Percentiles rank a stretch among this genome's conserved stretches.
Conservation (phyloP, 2,888 invertebrate species). For the Sussaba pulchella region DNA sequence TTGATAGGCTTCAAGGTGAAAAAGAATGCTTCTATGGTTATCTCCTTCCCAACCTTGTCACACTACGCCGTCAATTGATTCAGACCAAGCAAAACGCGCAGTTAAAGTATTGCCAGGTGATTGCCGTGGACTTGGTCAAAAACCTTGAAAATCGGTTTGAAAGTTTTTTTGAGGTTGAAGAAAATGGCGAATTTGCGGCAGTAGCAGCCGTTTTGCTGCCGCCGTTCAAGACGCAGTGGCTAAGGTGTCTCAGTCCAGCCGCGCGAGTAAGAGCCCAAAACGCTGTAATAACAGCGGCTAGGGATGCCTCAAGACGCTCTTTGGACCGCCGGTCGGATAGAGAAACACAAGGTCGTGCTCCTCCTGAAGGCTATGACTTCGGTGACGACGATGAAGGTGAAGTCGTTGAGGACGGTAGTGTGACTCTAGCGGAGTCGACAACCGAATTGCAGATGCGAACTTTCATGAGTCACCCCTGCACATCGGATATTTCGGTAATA, state of each 20-base stretch:
- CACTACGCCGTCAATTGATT: slow-evolving; percentile 4
- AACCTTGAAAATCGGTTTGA: slow-evolving; percentile 8
- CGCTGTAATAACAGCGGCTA: slow-evolving; percentile 7
- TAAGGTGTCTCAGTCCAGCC: background rate
- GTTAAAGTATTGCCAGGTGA: slow-evolving; percentile 19
- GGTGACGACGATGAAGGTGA: slow-evolving; percentile 4
- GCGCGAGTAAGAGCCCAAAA: slow-evolving; percentile 6
- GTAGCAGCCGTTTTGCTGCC: slow-evolving; percentile 21
- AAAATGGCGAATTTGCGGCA: slow-evolving; percentile 18
- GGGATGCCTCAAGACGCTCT: background rate
- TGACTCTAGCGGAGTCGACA: background rate
- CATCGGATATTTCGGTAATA: slow-evolving; percentile 3
- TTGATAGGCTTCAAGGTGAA: slow-evolving; percentile 14
- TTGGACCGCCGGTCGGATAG: background rate
- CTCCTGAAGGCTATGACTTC: slow-evolving; percentile 1
- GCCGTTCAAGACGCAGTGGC: slow-evolving; percentile 22
- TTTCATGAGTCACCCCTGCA: slow-evolving; percentile 15
- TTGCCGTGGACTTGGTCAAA: slow-evolving; percentile 3
- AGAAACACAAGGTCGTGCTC: background rate
- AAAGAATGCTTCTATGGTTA: slow-evolving; percentile 7
- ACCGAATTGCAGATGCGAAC: slow-evolving; percentile 10
- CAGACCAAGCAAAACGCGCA: background rate
- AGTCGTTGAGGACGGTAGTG: background rate
- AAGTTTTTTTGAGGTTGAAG: slow-evolving; percentile 16
- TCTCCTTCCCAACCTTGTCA: slow-evolving; percentile 22